Base-by-base conservation (phyloP, 1,140 invertebrate genomes). In the Ceratina australensis region DNA sequence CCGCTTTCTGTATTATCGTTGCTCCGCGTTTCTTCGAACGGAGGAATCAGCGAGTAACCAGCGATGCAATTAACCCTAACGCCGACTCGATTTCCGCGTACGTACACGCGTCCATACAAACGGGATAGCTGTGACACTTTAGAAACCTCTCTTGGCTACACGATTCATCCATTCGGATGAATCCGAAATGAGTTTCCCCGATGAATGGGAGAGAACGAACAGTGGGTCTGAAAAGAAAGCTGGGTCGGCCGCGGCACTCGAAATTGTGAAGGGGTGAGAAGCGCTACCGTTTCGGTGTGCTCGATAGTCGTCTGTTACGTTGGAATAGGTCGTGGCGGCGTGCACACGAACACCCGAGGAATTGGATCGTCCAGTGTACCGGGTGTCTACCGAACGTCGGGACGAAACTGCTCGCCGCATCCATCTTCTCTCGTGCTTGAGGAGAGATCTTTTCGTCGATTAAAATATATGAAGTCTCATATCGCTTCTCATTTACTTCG, bases 281-380 rank as follows among this genome's bases (percentile, higher is more conserved):
- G 56, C 76, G 75, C 69, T 75, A 79, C 75, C 82, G 86, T 86
- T 87, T 86, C 80, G 76, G 71, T 65, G 79, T 79, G 78, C 76
- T 82, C 84, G 84, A 88, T 87, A 88, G 83, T 86, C 83, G 85
- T 88, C 86, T 84, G 86, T 86, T 87, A 79, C 80, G 83, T 89
- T 89, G 87, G 72, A 86, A 87, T 89, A 89, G 88, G 88, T 89
- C 87, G 78, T 20, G 72, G 72, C 52, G 74, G 50, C 71, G 66
- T 78, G 79, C 78, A 78, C 84, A 83, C 80, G 78, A 78, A 86
- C 66, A 68, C 71, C 74, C 73, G 79, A 79, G 80, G 86, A 87
- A 89, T 87, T 89, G 87, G 82, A 88, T 89, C 87, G 86, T 84
- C 73, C 85, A 75, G 60, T 87, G 61, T 88, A 87, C 80, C 83